Conservation (phyloP, 1,140 invertebrate genomes). For the Anoplolepis gracilipes region DNA sequence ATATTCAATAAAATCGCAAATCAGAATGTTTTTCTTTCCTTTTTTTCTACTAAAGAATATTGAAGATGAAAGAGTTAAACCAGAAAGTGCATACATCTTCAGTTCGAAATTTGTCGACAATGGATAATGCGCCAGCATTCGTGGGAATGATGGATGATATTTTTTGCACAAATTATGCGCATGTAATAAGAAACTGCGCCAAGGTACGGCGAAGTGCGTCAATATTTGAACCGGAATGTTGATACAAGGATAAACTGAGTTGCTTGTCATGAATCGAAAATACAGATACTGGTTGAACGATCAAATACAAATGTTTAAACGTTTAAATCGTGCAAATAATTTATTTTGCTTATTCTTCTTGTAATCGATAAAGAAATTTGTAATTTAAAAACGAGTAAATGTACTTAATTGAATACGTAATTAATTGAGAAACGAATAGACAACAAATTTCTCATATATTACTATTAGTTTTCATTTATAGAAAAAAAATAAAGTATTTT, state of each 20-base stretch:
- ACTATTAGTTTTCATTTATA: not conserved
- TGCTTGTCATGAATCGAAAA: conserved; percentile 25
- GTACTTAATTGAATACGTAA: too few species aligned
- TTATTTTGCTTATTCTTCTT: not conserved
- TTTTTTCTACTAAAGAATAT: not conserved
- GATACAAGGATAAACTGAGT: conserved; percentile 29
- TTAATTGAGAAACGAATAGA: too few species aligned
- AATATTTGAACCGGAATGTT: conserved; percentile 31
- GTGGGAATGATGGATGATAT: conserved; percentile 43
- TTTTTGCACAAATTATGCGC: conserved; percentile 36
- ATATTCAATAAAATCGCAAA: not conserved
- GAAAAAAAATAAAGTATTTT: not conserved
- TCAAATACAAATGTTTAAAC: not conserved
- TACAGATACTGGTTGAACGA: not conserved
- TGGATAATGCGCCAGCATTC: not conserved
- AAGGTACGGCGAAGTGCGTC: not conserved
- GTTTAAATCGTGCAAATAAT: conserved; percentile 7
- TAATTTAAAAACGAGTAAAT: not conserved
- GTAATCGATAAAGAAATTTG: not conserved
- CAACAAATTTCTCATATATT: not conserved
- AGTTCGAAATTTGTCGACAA: conserved; percentile 47
- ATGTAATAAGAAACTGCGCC: conserved; percentile 28
- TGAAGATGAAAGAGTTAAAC: conserved; percentile 10
- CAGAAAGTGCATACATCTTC: conserved; percentile 11
- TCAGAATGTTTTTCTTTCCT: not conserved